Evolutionary conservation across 2,797 vertebrate species (phyloP).

Genomic region (Anisognathus igniventris): DNA sequence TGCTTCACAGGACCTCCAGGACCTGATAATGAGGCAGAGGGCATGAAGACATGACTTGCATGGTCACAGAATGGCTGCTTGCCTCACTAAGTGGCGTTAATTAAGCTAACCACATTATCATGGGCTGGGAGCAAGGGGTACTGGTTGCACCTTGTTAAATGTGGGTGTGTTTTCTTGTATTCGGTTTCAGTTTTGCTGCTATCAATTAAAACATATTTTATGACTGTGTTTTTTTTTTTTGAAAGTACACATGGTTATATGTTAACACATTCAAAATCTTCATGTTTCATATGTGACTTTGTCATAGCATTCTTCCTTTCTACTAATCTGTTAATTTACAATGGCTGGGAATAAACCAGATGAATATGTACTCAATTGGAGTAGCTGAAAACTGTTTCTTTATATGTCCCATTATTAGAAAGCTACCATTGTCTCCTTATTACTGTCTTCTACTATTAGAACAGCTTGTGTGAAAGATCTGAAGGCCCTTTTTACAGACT

Average conservation of each 20-base stretch:
- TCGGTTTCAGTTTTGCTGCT: not conserved
- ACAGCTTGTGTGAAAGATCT: not conserved
- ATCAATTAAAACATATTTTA: not conserved
- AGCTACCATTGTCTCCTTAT: not conserved
- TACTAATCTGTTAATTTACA: not conserved
- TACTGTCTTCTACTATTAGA: not conserved
- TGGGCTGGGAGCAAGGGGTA: not conserved
- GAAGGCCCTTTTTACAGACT: not conserved
- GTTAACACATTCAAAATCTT: not conserved
- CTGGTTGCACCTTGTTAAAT: not conserved
- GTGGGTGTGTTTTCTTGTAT: not conserved
- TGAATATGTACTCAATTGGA: not conserved
- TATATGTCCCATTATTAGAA: not conserved
- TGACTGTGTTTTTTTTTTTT: not conserved
- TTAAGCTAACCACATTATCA: not conserved
- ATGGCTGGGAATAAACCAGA: not conserved
- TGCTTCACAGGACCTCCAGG: not conserved
- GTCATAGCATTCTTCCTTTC: not conserved
- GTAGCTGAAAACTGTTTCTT: not conserved
- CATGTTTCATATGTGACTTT: not conserved
- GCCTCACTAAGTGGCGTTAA: not conserved
- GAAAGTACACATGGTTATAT: not conserved
- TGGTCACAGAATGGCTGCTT: not conserved
- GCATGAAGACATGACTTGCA: rapidly evolving
- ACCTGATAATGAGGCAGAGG: not conserved